Percentiles rank a stretch among this genome's conserved stretches.
Conservation (phyloP, 2,888 invertebrate species). For the Platerodrilus igneus region DNA sequence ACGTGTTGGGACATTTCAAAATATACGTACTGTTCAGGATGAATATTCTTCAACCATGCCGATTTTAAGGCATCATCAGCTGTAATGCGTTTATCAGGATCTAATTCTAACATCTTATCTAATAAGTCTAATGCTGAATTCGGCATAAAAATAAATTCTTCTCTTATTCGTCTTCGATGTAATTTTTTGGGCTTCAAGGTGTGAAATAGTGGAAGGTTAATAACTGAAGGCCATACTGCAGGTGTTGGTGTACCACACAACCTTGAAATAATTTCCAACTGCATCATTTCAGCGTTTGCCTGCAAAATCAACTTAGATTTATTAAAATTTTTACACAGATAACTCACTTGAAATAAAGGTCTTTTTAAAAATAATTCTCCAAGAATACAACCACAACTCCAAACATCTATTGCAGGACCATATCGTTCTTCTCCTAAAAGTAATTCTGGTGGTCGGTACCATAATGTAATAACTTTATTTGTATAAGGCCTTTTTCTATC, state of each 20-base stretch:
- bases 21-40: conserved; percentile 77
- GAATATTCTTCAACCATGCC: conserved; percentile 86
- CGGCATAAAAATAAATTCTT: conserved; percentile 93
- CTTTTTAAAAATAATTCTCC: conserved; percentile 95
- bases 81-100: conserved; percentile 89
- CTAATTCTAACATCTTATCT: conserved; percentile 93
- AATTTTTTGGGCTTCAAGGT: conserved; percentile 87
- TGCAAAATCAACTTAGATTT: conserved; percentile 42
- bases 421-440: conserved; percentile 95
- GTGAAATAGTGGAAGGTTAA: conserved; percentile 87
- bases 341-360: conserved; percentile 84
- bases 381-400: conserved; percentile 99
- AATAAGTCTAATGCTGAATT: conserved; percentile 80
- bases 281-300: conserved; percentile 90
- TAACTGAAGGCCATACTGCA: conserved; percentile 95
- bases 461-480: conserved; percentile 96
- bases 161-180: conserved; percentile 82
- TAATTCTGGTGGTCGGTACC: conserved; percentile 98
- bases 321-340: neutral
- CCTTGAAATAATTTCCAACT: conserved; percentile 88
- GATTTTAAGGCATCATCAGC: conserved; percentile 91
- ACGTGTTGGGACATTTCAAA: no score
- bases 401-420: conserved; percentile 96
- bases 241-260: conserved; percentile 95
- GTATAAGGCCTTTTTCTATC: conserved; percentile 95